Conservation (phyloP, 2,797 vertebrate genomes). For the Characodon lateralis region DNA sequence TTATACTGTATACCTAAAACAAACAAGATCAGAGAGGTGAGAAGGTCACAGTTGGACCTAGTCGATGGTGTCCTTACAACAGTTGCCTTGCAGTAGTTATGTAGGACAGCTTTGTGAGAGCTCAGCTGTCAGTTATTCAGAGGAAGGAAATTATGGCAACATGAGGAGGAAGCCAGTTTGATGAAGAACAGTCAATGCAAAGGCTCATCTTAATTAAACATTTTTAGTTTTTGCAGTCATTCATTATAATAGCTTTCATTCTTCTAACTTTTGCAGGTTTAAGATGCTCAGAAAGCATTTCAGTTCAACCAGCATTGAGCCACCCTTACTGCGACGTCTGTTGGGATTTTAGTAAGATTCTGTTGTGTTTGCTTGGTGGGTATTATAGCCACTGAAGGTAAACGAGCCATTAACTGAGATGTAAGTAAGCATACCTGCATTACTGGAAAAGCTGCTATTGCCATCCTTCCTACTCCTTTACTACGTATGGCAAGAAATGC, state of each 20-base stretch:
- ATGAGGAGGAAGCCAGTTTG: not conserved
- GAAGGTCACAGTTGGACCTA: not conserved
- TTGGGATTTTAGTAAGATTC: not conserved
- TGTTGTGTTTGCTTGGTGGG: not conserved
- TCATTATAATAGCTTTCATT: not conserved
- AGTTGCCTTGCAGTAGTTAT: not conserved
- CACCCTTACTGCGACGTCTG: not conserved
- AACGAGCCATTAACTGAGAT: conserved; percentile 6
- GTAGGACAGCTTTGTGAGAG: not conserved
- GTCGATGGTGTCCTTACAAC: not conserved
- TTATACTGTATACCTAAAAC: not conserved
- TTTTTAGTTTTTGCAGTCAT: not conserved
- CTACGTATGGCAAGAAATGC: not conserved
- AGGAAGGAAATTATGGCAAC: not conserved
- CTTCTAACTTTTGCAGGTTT: not conserved
- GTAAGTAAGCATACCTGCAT: not conserved
- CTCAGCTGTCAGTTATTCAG: not conserved
- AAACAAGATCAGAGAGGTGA: not conserved
- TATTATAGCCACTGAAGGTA: conserved; percentile 7
- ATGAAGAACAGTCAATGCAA: not conserved
- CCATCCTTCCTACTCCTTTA: not conserved
- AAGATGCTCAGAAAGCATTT: not conserved
- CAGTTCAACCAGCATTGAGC: not conserved
- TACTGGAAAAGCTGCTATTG: conserved; percentile 4
- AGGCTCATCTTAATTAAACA: not conserved